Evolutionary conservation across 2,888 invertebrate genomes (phyloP).

Genomic region (Mesorhabditis belari): DNA sequence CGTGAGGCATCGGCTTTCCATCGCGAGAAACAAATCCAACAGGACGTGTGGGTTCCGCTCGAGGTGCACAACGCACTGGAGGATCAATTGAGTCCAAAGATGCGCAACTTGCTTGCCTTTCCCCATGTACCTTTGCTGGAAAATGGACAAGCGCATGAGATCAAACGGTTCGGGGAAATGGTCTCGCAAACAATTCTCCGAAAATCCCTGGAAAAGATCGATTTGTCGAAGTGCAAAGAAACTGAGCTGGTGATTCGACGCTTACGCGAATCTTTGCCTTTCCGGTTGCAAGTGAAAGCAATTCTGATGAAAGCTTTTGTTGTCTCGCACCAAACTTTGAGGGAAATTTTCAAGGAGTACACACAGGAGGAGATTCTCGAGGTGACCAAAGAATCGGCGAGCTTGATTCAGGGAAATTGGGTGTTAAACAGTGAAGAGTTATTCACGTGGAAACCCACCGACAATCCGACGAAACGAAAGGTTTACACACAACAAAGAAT

Average conservation of each 20-base stretch:
- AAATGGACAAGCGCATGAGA: background rate
- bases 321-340: background rate
- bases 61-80: slow-evolving; percentile 2
- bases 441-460: no score
- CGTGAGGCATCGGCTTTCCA: slow-evolving; percentile 26
- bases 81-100: background rate
- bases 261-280: background rate
- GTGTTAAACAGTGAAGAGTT: background rate
- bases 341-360: background rate
- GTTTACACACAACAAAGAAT: no score
- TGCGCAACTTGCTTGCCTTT: background rate
- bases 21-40: slow-evolving; percentile 23
- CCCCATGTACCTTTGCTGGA: background rate
- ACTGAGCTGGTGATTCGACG: background rate
- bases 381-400: background rate
- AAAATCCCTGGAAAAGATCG: background rate
- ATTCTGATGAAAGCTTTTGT: background rate
- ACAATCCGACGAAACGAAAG: background rate
- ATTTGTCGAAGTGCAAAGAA: background rate
- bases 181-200: background rate
- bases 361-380: background rate
- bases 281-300: background rate
- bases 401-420: background rate
- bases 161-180: background rate
- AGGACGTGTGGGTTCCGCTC: slow-evolving; percentile 26